Conservation (phyloP, 2,888 invertebrate genomes). For the Conistra vaccinii region DNA sequence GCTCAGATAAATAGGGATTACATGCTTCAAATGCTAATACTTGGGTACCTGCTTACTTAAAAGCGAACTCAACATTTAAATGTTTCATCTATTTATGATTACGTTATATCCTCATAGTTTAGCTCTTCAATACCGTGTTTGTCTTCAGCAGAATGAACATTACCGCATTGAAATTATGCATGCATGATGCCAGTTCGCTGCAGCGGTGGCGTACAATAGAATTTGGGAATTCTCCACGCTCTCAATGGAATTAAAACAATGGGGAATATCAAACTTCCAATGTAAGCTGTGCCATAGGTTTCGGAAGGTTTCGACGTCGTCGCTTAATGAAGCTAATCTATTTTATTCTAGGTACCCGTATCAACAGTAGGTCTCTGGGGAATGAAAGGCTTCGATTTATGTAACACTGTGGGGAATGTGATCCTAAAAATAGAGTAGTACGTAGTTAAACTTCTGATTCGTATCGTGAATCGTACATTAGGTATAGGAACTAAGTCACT, state of each 20-base stretch:
- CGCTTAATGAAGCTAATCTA: constrained; percentile 54
- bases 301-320: constrained; percentile 49
- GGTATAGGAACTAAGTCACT: too few species aligned
- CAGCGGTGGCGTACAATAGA: constrained; percentile 77
- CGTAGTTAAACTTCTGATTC: not conserved
- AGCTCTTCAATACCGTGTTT: constrained; percentile 63
- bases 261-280: constrained; percentile 66
- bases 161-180: constrained; percentile 76
- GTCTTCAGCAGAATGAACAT: constrained; percentile 75
- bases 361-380: constrained; percentile 8
- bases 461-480: not conserved
- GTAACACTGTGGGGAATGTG: not conserved
- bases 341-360: constrained; percentile 39
- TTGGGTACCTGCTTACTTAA: not conserved
- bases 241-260: constrained; percentile 80
- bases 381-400: not conserved
- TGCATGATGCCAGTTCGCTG: constrained; percentile 74
- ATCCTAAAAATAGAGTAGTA: not conserved
- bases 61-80: not conserved
- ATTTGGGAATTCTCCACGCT: constrained; percentile 79
- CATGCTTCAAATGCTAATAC: not conserved
- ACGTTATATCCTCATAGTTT: constrained; percentile 20
- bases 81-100: constrained; percentile 15
- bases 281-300: constrained; percentile 67
- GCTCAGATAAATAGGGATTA: not conserved